A percentile compares a stretch with the other conserved stretches of the same genome.
These are phyloP conservation scores for Nesogale talazaci DNA, from an alignment of 2,113 vertebrate genomes.

Conservation along the genomic window DNA sequence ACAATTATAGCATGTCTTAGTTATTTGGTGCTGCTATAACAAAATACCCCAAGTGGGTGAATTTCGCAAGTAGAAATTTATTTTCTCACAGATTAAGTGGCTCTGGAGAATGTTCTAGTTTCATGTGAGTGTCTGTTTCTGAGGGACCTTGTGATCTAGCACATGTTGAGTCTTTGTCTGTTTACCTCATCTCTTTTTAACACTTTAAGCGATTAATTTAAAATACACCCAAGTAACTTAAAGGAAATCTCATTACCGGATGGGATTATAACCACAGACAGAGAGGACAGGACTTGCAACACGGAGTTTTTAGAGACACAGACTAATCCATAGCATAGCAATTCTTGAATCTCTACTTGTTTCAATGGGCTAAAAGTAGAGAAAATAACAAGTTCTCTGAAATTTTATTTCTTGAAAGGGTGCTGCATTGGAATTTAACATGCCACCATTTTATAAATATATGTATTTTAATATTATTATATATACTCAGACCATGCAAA, in stretches of 20 bases:
- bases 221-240: background rate
- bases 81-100: background rate
- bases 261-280: background rate
- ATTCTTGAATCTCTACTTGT: background rate
- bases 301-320: background rate
- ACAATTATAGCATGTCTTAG: background rate
- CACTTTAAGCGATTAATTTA: background rate
- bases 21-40: background rate
- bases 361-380: background rate
- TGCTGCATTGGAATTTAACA: background rate
- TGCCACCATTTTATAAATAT: background rate
- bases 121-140: background rate
- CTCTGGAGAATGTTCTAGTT: background rate
- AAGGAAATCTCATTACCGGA: background rate
- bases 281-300: background rate
- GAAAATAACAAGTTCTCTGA: background rate
- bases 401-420: constrained; percentile 11
- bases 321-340: background rate
- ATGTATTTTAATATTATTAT: too few relatives aligned
- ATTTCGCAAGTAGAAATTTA: background rate
- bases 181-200: background rate
- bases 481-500: background rate
- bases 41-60: background rate
- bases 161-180: background rate
- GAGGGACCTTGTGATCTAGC: background rate